These are phyloP conservation scores for Cistogaster globosa DNA, from an alignment of 2,888 invertebrate species.

Conservation along the genomic window DNA sequence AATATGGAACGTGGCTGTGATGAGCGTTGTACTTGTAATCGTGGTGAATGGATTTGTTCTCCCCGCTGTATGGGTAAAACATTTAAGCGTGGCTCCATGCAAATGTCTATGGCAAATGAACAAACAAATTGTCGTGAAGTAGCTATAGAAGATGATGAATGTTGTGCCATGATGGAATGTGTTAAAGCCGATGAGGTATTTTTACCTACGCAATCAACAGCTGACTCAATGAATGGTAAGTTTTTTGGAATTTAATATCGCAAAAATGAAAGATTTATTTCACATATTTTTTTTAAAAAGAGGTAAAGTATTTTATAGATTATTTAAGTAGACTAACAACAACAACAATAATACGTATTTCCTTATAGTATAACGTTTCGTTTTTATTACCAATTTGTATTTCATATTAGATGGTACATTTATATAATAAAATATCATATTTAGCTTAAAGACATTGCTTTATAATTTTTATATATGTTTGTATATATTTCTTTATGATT, in stretches of 20 bases:
- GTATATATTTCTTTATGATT: constrained; percentile 11
- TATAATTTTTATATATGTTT: neutral
- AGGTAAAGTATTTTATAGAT: constrained; percentile 20
- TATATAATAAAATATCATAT: constrained; percentile 37
- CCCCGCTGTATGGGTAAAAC: constrained; percentile 88
- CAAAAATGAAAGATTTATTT: neutral
- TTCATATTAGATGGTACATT: constrained; percentile 11
- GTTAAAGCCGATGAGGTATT: constrained; percentile 83
- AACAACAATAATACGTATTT: neutral
- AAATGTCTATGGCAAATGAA: constrained; percentile 83
- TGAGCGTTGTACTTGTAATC: constrained; percentile 89
- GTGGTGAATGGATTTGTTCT: constrained; percentile 89
- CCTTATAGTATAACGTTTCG: neutral
- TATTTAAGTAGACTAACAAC: constrained; percentile 27
- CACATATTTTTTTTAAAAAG: neutral
- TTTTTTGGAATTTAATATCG: constrained; percentile 33
- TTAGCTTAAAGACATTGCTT: constrained; percentile 39
- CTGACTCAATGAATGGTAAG: constrained; percentile 72
- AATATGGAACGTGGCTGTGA: constrained; percentile 89
- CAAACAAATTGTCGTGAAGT: constrained; percentile 90
- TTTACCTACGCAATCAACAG: constrained; percentile 74
- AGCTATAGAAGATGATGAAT: constrained; percentile 87
- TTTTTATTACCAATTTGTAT: neutral
- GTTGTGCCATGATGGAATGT: constrained; percentile 88
- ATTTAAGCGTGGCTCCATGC: constrained; percentile 86